Conservation (phyloP, 1,140 invertebrate genomes). For the Chymomyza costata region DNA sequence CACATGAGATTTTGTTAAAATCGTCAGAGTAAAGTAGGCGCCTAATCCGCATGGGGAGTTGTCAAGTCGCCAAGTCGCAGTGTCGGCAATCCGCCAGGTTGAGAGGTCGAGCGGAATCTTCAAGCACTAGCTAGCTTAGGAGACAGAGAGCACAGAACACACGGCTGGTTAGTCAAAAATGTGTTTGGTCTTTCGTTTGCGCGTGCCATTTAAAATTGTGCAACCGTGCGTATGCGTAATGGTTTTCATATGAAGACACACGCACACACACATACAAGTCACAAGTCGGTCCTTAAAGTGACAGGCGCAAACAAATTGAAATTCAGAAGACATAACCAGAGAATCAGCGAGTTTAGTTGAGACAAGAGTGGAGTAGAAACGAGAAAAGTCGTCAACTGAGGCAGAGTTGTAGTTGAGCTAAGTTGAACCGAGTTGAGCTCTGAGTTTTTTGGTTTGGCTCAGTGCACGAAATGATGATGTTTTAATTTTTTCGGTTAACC, state of each 20-base stretch:
- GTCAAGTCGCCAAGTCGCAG: no score
- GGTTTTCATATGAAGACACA: conserved; percentile 67
- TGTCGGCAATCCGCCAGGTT: no score
- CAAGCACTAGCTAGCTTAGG: neutral
- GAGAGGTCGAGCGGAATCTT: no score
- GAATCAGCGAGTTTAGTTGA: conserved; percentile 22
- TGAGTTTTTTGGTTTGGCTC: conserved; percentile 45
- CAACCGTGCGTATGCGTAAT: conserved; percentile 71
- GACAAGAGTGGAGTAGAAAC: conserved; percentile 10
- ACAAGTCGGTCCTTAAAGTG: conserved; percentile 41
- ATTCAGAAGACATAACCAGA: conserved; percentile 50
- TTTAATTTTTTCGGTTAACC: conserved; percentile 72
- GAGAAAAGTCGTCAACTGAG: neutral
- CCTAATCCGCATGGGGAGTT: conserved; percentile 48
- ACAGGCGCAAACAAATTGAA: conserved; percentile 60
- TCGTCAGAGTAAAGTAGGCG: conserved; percentile 54
- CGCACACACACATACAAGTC: no score
- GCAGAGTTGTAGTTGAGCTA: conserved; percentile 15
- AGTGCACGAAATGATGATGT: conserved; percentile 70
- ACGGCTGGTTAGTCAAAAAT: conserved; percentile 61
- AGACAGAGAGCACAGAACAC: conserved; percentile 17
- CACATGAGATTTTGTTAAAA: conserved; percentile 40
- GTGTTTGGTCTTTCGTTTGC: conserved; percentile 33
- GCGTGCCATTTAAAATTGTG: conserved; percentile 72
- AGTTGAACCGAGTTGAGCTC: conserved; percentile 24